phyloP scores from a whole-genome alignment of 2,113 vertebrate genomes.

The Corapipo altera region DNA sequence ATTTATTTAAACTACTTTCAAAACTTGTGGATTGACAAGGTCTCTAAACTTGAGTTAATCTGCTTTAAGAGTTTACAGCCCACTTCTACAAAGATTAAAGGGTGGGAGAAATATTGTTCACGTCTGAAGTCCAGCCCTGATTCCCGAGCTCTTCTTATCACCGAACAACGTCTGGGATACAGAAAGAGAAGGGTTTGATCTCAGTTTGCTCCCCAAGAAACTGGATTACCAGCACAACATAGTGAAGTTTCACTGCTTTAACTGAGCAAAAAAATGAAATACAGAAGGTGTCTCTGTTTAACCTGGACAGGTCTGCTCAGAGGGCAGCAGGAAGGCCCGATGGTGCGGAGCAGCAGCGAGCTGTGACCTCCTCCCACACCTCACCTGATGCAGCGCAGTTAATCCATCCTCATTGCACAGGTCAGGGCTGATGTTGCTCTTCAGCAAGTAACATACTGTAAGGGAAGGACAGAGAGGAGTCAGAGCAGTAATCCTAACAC shows the following conservation, averaged over 20 bases:
- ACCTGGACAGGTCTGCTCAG: rapidly evolving
- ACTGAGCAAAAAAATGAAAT: not conserved
- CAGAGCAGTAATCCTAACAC: not conserved
- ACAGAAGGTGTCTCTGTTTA: rapidly evolving
- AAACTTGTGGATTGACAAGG: not conserved
- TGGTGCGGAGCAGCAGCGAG: not conserved
- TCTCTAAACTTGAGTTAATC: not conserved
- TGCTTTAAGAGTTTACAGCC: not conserved
- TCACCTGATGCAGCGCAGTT: constrained; percentile 96
- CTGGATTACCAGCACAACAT: rapidly evolving
- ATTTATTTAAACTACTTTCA: not conserved
- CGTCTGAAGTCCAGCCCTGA: not conserved
- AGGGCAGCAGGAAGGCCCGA: rapidly evolving
- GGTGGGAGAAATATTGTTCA: not conserved
- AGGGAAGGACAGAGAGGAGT: constrained; percentile 47
- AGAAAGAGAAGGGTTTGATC: not conserved
- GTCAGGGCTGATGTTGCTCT: constrained; percentile 91
- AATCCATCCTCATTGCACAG: constrained; percentile 96
- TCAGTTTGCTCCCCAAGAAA: not conserved
- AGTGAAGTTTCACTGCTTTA: not conserved
- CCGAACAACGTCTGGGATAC: not conserved
- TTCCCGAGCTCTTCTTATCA: not conserved
- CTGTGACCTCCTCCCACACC: not conserved
- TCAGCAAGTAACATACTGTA: constrained; percentile 92
- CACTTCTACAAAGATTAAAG: not conserved